Base-by-base conservation (phyloP, 2,113 vertebrate species). In the Gymnarchus niloticus region DNA sequence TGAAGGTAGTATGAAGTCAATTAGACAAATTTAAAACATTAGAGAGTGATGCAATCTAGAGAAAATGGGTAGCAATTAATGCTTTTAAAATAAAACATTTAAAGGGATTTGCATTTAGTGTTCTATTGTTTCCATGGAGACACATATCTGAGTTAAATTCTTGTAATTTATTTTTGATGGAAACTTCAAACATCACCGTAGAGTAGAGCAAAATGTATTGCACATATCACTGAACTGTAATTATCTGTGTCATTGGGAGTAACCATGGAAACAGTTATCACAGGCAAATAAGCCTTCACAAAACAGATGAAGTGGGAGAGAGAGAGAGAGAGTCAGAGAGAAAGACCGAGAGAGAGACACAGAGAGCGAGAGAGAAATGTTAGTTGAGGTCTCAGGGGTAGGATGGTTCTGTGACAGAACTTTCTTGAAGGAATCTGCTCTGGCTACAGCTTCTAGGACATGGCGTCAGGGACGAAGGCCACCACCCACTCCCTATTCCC, bases 161-260 rank as follows among this genome's bases (percentile, higher is more conserved):
- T 86, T 91, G 91, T 93, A 90, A 41, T 73, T 73, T 73, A 73
- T 41, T 93, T 89, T 89, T 91, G 92, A 91, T 92, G 91, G 94
- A 92, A 93, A 91, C 91, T 90, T 87, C 86, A 89, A 88, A 90
- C 90, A 91, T 89, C 89, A 91, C 87, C 84, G 87, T 87, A 81
- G 90, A 90, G 89, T 86, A 86, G 14, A 1, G 14, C 3, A 41
- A 6, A 41, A 73, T 28, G 2, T 33, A 19, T 41, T 1, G 5
- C 12, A 10, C 14, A 6, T 91, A 89, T 78, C 89, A 92, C 90
- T 92, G 89, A 90, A 89, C 92, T 89, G 90, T 91, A 90, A 93
- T 93, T 89, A 92, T 93, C 90, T 88, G 78, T 84, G 90, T 92
- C 92, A 94, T 94, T 93, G 94, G 94, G 93, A 94, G 92, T 90